These are phyloP conservation scores for Himalopsyche tibetana DNA, from an alignment of 2,888 invertebrate species.

Conservation along the genomic window DNA sequence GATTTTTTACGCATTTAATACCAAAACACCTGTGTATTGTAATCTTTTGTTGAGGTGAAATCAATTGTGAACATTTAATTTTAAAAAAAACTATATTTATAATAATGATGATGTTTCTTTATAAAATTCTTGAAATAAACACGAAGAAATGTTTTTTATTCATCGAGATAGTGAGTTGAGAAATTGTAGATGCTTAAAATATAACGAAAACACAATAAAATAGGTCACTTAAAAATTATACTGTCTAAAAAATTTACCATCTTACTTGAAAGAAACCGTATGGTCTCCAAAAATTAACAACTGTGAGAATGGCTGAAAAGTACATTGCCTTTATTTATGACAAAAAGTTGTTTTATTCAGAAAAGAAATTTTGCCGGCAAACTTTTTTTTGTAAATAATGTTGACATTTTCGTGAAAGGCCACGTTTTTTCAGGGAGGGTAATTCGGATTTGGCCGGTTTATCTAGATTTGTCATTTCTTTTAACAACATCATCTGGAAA, in stretches of 20 bases:
- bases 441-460: conserved; percentile 37
- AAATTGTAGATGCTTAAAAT: conserved; percentile 4
- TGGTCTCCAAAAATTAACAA: conserved; percentile 42
- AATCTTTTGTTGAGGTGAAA: too few relatives aligned
- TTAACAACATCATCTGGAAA: conserved; percentile 13
- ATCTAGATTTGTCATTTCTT: conserved; percentile 43
- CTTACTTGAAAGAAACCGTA: conserved; percentile 17
- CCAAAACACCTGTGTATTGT: too few relatives aligned
- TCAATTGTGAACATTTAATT: too few relatives aligned
- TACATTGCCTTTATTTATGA: conserved; percentile 38
- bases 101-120: too few relatives aligned
- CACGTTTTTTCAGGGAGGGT: conserved; percentile 8
- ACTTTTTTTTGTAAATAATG: conserved; percentile 40
- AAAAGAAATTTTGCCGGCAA: conserved; percentile 35
- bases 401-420: conserved; percentile 41
- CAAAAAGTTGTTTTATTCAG: conserved; percentile 37
- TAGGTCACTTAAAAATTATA: conserved; percentile 40
- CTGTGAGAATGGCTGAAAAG: conserved; percentile 10
- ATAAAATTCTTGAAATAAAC: neutral
- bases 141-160: neutral
- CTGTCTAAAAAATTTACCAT: conserved; percentile 7
- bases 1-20: too few relatives aligned
- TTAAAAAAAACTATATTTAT: too few relatives aligned
- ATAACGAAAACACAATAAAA: conserved; percentile 31
- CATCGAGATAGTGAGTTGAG: neutral